Evolutionary conservation across 2,113 vertebrate genomes (phyloP), one percentile per base, ranked within the genome.

Genomic region (Syngnathoides biaculeatus): DNA sequence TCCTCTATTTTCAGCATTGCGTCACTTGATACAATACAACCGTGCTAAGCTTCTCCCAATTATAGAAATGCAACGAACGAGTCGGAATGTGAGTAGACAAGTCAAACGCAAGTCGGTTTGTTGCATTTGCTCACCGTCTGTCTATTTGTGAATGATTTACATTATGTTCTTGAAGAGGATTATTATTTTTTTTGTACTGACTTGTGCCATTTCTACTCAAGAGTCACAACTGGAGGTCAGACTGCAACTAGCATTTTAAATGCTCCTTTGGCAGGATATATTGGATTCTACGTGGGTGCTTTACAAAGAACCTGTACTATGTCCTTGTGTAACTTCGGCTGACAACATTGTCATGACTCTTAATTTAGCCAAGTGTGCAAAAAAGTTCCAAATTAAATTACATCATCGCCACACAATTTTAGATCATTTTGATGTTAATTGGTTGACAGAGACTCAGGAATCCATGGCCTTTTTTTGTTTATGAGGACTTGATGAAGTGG

Each of bases 261-360:
- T 45, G 43, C 75, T 79, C 59, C 78, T 83, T 82, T 77, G 64
- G 5, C 30, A 42, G 74, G 65, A 78, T 75, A 78, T 75, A 72
- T 78, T 79, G 39, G 67, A 80, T 87, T 79, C 69, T 43, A 71
- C 35, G 17, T 74, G 60, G 72, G 40, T n/a, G 14, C 64, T 58
- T 75, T 68, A 42, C 57, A 64, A 61, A 42, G 35, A 22, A 60
- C 58, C 58, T 39, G 58, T 11, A 60, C 58, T 22, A 35, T 40
- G 5, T 60, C 35, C 35, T 39, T 39, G 5, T 60, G 39, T 39
- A 60, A 39, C 58, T 10, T 22, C 8, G 19, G 39, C 19, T 20
- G 3, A 38, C 38, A 2, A 40, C 9, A 39, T 39, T 30, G 57
- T 14, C 35, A 7, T 58, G 30, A 27, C 27, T 55, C 24, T 55